Conservation (phyloP, 2,797 vertebrate species). For the Cryptoprocta ferox region DNA sequence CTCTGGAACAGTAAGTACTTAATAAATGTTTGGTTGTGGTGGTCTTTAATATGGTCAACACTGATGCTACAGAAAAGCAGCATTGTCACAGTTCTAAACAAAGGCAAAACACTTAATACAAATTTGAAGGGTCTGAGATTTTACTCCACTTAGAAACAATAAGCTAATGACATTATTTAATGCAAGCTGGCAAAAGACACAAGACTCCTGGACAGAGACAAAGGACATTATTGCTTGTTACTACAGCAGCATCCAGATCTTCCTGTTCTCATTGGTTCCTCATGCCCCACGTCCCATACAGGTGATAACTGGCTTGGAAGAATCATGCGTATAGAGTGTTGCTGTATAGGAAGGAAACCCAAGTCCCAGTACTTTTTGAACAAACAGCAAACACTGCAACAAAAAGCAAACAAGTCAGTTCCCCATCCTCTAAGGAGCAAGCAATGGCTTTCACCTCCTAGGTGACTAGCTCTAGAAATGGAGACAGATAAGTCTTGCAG, state of each 20-base stretch:
- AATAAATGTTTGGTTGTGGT: rapidly evolving
- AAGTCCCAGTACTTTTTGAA: neutral
- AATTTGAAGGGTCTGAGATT: neutral
- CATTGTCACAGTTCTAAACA: neutral
- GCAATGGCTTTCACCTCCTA: neutral
- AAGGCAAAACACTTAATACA: neutral
- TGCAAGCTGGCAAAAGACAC: neutral
- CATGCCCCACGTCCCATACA: rapidly evolving
- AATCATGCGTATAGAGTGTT: neutral
- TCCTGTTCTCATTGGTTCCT: neutral
- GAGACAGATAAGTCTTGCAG: neutral
- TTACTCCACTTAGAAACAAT: neutral
- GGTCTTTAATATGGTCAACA: no score
- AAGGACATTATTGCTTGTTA: neutral
- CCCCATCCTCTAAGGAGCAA: neutral
- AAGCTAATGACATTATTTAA: neutral
- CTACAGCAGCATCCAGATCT: neutral
- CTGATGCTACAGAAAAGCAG: neutral
- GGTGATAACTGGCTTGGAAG: no score
- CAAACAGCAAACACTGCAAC: neutral
- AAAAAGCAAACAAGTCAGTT: neutral
- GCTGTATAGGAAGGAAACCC: neutral
- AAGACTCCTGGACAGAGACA: neutral
- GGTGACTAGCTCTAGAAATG: neutral
- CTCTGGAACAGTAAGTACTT: neutral